phyloP scores from a whole-genome alignment of 2,113 vertebrate genomes.

The Megalops atlanticus region DNA sequence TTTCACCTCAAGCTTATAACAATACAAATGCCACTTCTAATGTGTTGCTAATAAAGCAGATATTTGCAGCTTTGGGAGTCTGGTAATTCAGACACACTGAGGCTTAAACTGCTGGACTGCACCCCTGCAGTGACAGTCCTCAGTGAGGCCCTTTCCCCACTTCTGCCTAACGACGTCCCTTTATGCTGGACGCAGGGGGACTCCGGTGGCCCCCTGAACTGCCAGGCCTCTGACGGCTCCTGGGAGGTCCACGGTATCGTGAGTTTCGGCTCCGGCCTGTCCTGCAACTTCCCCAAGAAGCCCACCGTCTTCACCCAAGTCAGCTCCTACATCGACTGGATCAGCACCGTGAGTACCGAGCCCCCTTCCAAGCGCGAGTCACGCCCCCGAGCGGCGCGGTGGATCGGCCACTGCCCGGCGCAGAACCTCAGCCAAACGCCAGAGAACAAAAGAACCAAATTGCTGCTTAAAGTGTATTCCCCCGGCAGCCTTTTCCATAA shows the following conservation, averaged over 20 bases:
- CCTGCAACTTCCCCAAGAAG: constrained; percentile 80
- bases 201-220: constrained; percentile 90
- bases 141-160: too few relatives aligned
- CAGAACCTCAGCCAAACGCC: too few relatives aligned
- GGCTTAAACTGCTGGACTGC: too few relatives aligned
- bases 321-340: constrained; percentile 81
- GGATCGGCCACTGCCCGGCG: too few relatives aligned
- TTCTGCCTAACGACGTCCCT: constrained; percentile 15
- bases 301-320: constrained; percentile 86
- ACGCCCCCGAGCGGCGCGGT: too few relatives aligned
- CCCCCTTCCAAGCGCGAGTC: too few relatives aligned
- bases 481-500: not conserved
- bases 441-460: not conserved
- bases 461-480: not conserved
- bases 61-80: too few relatives aligned
- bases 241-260: constrained; percentile 86
- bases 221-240: constrained; percentile 45
- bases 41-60: too few relatives aligned
- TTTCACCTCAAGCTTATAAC: not conserved
- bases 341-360: constrained; percentile 70
- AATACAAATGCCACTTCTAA: too few relatives aligned
- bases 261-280: constrained; percentile 79
- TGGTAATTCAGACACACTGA: too few relatives aligned
- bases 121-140: too few relatives aligned
- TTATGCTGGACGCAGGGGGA: constrained; percentile 74